Evolutionary conservation across 2,888 invertebrate genomes (phyloP).

Genomic region (Ennomos fuscantarius): DNA sequence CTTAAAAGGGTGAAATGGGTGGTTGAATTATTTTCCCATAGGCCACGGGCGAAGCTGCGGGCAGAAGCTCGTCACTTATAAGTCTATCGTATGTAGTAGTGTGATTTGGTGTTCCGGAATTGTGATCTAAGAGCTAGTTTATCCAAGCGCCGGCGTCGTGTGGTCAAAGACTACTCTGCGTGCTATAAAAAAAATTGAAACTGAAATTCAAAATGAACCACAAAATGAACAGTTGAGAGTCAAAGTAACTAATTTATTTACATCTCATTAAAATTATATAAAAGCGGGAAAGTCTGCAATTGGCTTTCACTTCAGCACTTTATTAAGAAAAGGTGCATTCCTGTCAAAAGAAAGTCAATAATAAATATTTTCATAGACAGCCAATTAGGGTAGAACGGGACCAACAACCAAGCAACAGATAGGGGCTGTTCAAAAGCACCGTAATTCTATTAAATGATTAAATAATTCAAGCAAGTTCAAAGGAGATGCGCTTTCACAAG

Average conservation of each 20-base stretch:
- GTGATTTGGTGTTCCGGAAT: no score
- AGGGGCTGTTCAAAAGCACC: constrained; percentile 63
- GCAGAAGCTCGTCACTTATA: no score
- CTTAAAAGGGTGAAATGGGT: no score
- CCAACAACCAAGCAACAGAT: constrained; percentile 65
- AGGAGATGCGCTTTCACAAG: constrained; percentile 80
- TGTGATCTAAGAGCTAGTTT: no score
- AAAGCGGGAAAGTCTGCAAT: constrained; percentile 24
- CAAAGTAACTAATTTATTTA: constrained; percentile 27
- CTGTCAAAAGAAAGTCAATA: constrained; percentile 55
- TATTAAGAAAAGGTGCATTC: constrained; percentile 43
- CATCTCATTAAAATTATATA: constrained; percentile 32
- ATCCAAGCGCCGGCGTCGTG: no score
- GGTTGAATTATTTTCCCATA: no score
- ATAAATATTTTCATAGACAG: constrained; percentile 69
- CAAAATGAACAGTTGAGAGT: constrained; percentile 12
- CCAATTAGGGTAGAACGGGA: constrained; percentile 67
- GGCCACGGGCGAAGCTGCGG: no score
- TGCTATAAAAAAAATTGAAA: background rate
- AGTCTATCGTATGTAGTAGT: no score
- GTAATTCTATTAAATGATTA: constrained; percentile 84
- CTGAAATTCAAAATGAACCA: constrained; percentile 5
- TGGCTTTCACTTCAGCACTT: constrained; percentile 33
- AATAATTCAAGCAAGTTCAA: constrained; percentile 82
- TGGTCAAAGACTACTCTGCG: no score